A percentile compares a stretch with the other conserved stretches of the same genome.
Evolutionary conservation across 2,797 vertebrate species (phyloP).

Genomic region (Mormyrus proboscirostris): DNA sequence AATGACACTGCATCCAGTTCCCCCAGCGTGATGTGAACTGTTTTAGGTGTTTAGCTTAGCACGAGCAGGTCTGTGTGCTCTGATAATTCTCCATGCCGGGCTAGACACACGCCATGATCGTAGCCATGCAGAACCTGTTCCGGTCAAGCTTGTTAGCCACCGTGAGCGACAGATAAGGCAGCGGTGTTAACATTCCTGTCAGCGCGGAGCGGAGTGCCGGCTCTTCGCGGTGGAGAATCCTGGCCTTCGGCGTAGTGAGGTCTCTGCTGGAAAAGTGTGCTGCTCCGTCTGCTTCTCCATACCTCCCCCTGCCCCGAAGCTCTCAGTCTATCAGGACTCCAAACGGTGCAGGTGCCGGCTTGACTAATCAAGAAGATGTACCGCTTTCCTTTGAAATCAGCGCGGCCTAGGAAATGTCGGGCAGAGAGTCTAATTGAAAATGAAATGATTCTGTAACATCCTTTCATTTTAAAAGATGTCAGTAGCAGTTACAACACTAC

Average conservation of each 20-base stretch:
- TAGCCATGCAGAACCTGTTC: not conserved
- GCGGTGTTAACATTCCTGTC: constrained; percentile 14
- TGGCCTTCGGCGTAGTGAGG: not conserved
- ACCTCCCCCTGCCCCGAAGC: not conserved
- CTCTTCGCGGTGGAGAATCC: not conserved
- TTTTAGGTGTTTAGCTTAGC: not conserved
- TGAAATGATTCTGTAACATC: constrained; percentile 1
- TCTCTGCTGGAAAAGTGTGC: not conserved
- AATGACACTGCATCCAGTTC: not conserved
- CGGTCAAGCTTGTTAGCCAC: not conserved
- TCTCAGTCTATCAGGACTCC: not conserved
- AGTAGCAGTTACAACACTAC: not conserved
- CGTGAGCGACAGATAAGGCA: not conserved
- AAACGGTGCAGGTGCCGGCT: not conserved
- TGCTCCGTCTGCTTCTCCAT: not conserved
- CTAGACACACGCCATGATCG: not conserved
- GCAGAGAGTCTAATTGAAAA: not conserved
- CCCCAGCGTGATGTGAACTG: not conserved
- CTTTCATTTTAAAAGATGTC: not conserved
- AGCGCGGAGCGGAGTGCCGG: not conserved
- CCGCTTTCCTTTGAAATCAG: not conserved
- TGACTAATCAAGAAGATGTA: not conserved
- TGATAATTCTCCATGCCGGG: constrained; percentile 1
- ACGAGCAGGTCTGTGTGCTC: not conserved
- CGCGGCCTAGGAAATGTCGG: not conserved